Conservation (phyloP, 2,797 vertebrate genomes). For the Uromys caudimaculatus region DNA sequence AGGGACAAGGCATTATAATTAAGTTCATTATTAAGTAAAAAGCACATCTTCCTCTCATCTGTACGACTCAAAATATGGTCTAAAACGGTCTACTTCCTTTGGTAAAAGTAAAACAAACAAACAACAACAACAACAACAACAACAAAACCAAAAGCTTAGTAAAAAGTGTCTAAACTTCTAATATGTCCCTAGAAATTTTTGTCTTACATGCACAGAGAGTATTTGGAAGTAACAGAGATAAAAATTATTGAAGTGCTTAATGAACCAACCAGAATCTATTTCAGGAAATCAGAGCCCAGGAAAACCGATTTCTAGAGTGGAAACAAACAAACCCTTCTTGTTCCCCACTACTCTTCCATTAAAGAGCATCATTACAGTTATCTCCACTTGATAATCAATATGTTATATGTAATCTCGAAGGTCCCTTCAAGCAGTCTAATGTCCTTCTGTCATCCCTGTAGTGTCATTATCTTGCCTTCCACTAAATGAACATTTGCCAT, state of each 20-base stretch:
- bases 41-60: not conserved
- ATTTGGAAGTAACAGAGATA: constrained; percentile 47
- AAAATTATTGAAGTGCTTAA: constrained; percentile 35
- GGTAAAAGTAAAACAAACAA: not conserved
- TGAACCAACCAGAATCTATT: constrained; percentile 42
- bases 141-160: constrained; percentile 5
- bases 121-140: too few relatives aligned
- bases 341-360: not conserved
- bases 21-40: constrained; percentile 54
- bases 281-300: constrained; percentile 21
- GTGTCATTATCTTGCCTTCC: not conserved
- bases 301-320: not conserved
- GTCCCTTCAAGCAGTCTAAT: not conserved
- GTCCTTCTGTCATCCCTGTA: not conserved
- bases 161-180: constrained; percentile 36
- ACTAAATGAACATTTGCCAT: not conserved
- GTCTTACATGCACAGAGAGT: not conserved
- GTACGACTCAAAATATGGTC: not conserved
- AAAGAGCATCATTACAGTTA: not conserved
- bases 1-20: not conserved
- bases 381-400: not conserved
- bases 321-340: not conserved
- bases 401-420: not conserved
- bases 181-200: constrained; percentile 7
- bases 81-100: constrained; percentile 52